These are phyloP conservation scores for Todiramphus saurophagus DNA, from an alignment of 2,113 vertebrate genomes.

Conservation along the genomic window DNA sequence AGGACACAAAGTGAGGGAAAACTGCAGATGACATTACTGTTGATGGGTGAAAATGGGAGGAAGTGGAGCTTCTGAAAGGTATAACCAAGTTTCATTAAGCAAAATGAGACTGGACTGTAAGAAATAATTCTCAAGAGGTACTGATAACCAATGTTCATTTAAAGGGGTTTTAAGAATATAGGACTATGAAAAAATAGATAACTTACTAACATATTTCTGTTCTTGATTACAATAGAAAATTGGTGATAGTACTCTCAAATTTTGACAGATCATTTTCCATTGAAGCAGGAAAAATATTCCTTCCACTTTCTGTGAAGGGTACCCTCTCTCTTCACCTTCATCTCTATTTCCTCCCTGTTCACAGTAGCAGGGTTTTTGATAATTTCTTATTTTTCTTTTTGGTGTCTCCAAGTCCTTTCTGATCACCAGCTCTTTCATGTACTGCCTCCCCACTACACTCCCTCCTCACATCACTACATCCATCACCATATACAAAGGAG, in stretches of 20 bases:
- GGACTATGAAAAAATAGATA: not conserved
- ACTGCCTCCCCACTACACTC: not conserved
- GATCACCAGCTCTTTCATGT: not conserved
- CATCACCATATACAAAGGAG: not conserved
- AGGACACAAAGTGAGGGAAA: not conserved
- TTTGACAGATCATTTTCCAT: not conserved
- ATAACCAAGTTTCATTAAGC: not conserved
- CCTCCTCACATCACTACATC: rapidly evolving
- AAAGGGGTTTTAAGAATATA: not conserved
- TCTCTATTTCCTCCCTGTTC: not conserved
- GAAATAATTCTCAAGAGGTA: not conserved
- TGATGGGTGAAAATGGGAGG: not conserved
- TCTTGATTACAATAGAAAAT: not conserved
- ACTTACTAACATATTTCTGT: not conserved
- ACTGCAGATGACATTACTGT: not conserved
- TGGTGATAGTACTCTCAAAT: not conserved
- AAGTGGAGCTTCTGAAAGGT: not conserved
- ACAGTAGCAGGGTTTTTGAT: not conserved
- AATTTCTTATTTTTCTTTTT: not conserved
- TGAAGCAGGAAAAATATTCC: not conserved
- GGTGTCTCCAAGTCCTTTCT: not conserved
- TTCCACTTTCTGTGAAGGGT: not conserved
- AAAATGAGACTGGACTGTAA: not conserved
- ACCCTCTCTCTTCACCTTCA: not conserved
- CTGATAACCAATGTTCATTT: not conserved